A percentile compares a stretch with the other conserved stretches of the same genome.
Conservation (phyloP, 2,797 vertebrate genomes). For the Tadarida brasiliensis region DNA sequence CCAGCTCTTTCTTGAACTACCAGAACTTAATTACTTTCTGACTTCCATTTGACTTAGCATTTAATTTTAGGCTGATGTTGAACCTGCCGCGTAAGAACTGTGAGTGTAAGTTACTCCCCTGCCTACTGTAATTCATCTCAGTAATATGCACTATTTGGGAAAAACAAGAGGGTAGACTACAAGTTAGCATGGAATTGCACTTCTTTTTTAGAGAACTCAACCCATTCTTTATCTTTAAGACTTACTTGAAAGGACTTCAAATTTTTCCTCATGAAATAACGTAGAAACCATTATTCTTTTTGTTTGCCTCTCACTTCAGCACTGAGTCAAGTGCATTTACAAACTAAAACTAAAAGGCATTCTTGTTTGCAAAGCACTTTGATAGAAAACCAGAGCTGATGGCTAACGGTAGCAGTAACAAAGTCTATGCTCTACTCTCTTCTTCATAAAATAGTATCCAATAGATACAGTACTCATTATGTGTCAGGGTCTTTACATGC, state of each 20-base stretch:
- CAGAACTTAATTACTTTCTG: constrained; percentile 14
- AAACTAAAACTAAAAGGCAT: constrained; percentile 35
- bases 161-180: background rate
- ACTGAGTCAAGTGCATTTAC: background rate
- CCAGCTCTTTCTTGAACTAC: background rate
- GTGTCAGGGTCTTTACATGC: background rate
- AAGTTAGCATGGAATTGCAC: background rate
- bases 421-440: background rate
- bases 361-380: background rate
- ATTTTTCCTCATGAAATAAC: background rate
- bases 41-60: constrained; percentile 36
- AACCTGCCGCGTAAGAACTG: background rate
- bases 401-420: background rate
- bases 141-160: background rate
- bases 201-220: constrained; percentile 38
- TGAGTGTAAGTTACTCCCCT: background rate
- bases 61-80: background rate
- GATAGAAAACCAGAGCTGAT: constrained; percentile 23
- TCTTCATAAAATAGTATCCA: background rate
- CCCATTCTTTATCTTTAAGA: constrained; percentile 23
- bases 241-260: background rate
- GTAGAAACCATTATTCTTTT: constrained; percentile 35
- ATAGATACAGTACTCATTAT: background rate
- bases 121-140: background rate
- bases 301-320: background rate